Evolutionary conservation across 2,888 invertebrate genomes (phyloP), one percentile per base, ranked within the genome.

Genomic region (Fragum whitleyi): DNA sequence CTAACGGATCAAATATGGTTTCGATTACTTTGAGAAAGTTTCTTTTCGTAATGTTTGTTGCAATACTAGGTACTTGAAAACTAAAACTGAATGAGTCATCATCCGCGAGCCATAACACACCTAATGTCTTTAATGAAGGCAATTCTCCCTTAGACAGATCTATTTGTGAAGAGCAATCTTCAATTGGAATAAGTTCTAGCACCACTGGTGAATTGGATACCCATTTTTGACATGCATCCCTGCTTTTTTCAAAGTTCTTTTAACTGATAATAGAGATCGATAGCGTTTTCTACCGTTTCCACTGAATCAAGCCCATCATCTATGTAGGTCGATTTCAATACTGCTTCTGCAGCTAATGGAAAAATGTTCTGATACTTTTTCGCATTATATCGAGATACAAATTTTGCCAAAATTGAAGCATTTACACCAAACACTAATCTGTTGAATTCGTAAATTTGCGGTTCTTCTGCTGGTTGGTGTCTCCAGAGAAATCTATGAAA

Each of bases 141-240:
- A 79, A 61, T n/a, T 47, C 14, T 5, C n/a, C 2, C n/a, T 3
- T 9, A 47, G 6, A 2, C 16, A 19, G n/a, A 6, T 47, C 47
- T 47, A n/a, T 47, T 51, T 81, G 67, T 39, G 39, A 19, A 29
- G 62, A 62, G 21, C 79, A 16, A 69, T 78, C 72, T 62, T 74
- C 76, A 26, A 36, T 9, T 36, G 85, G 83, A 47, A 86, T 77
- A 14, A 75, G 9, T 21, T 69, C 14, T 42, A 85, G 53, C 16
- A 74, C 70, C 62, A 19, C 32, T 53, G 16, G 16, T 53, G 69
- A 82, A 68, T 85, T 85, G 21, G 74, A 79, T 0, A 79, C 53
- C 82, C 82, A 82, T 62, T 76, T 82, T 28, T 70, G 21, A 23
- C 82, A 70, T 51, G 14, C 83, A 83, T 81, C 1, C 81, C 72